These are phyloP conservation scores for Sinocyclocheilus anshuiensis DNA, from an alignment of 2,113 vertebrate species.

Conservation along the genomic window DNA sequence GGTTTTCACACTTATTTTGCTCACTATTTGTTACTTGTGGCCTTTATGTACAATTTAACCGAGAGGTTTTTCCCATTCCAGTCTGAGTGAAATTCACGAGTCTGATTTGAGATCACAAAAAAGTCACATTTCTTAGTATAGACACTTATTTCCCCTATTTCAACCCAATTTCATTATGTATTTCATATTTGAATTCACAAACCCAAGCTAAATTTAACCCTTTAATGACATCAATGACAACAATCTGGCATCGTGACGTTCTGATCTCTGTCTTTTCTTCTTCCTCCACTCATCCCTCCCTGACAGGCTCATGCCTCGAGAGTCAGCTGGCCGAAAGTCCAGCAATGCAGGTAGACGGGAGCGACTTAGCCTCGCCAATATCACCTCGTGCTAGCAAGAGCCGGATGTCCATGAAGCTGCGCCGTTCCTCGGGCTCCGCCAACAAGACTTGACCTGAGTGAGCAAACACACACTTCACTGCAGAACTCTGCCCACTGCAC, in stretches of 20 bases:
- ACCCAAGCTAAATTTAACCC: not conserved
- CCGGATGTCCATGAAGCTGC: slow-evolving; percentile 98
- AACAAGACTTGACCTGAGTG: slow-evolving; percentile 86
- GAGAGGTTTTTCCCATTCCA: slow-evolving; percentile 13
- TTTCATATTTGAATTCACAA: not conserved
- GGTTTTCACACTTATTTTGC: slow-evolving; percentile 2
- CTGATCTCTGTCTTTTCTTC: slow-evolving; percentile 53
- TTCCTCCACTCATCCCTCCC: slow-evolving; percentile 24
- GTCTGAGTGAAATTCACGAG: slow-evolving; percentile 38
- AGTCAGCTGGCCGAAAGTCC: slow-evolving; percentile 87
- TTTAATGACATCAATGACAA: too few relatives aligned
- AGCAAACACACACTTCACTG: slow-evolving; percentile 1
- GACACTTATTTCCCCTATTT: not conserved
- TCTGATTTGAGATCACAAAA: not conserved
- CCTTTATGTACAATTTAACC: not conserved
- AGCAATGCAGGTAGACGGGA: slow-evolving; percentile 87
- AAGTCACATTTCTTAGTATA: not conserved
- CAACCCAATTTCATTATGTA: not conserved
- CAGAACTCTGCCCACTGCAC: not conserved
- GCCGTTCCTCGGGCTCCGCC: slow-evolving; percentile 95
- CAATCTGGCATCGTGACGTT: not conserved
- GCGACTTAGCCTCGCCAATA: slow-evolving; percentile 93
- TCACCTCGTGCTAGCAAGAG: slow-evolving; percentile 99
- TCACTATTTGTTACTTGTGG: not conserved
- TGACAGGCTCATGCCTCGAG: slow-evolving; percentile 90